Conservation (phyloP, 2,888 invertebrate genomes). For the Latheticus oryzae region DNA sequence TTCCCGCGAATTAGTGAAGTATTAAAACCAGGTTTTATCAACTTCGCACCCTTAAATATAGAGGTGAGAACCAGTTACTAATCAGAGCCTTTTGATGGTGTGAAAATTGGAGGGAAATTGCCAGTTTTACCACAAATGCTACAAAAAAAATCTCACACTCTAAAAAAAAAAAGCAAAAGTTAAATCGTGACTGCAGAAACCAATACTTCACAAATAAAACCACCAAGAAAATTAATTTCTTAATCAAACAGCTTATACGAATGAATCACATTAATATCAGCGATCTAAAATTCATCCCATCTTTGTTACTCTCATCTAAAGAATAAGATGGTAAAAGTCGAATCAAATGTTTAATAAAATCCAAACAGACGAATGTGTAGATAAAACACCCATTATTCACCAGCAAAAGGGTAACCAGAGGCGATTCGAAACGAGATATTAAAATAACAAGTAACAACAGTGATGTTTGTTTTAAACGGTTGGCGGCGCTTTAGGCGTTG, state of each 20-base stretch:
- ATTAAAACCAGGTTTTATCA: conserved; percentile 20
- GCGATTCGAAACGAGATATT: conserved; percentile 63
- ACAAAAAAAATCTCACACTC: too few species aligned
- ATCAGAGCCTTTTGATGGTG: conserved; percentile 50
- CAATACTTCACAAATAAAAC: too few species aligned
- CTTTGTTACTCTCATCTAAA: conserved; percentile 41
- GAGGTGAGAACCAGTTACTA: conserved; percentile 53
- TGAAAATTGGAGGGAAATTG: conserved; percentile 42
- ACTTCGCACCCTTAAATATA: conserved; percentile 16
- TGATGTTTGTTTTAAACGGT: conserved; percentile 65
- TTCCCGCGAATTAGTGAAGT: conserved; percentile 11
- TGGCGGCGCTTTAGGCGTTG: conserved; percentile 64
- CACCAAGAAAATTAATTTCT: conserved; percentile 50
- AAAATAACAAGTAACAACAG: conserved; percentile 65
- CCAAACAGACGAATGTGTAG: conserved; percentile 60
- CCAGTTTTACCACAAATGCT: too few species aligned
- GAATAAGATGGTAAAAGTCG: conserved; percentile 49
- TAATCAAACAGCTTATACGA: conserved; percentile 49
- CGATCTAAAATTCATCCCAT: conserved; percentile 37
- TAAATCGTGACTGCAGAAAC: conserved; percentile 2
- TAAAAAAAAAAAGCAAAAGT: not conserved
- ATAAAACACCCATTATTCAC: conserved; percentile 63
- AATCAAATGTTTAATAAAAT: conserved; percentile 60
- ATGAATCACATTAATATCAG: conserved; percentile 47
- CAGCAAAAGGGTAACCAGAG: conserved; percentile 58